These are phyloP conservation scores for Keiferia lycopersicella DNA, from an alignment of 2,888 invertebrate genomes.

Conservation along the genomic window DNA sequence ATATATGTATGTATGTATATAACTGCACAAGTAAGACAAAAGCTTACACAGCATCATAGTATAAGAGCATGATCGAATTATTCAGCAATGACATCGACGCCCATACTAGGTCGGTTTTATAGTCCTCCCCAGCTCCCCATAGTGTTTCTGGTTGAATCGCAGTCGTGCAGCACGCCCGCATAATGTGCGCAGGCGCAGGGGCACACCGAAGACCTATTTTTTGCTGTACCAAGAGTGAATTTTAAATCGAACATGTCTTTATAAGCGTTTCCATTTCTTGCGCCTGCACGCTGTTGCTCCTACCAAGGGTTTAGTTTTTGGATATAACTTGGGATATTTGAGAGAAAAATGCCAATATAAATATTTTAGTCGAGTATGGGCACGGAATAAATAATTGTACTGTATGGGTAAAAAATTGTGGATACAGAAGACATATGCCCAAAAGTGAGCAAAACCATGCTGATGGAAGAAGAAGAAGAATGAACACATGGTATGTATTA, in stretches of 20 bases:
- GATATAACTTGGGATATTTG: no score
- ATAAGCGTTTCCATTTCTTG: conserved; percentile 64
- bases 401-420: no score
- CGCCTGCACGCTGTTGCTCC: conserved; percentile 46
- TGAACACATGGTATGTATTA: no score
- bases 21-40: no score
- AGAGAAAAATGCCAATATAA: no score
- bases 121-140: not conserved
- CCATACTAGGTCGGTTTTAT: conserved; percentile 25
- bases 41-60: no score
- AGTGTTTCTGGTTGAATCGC: conserved; percentile 25
- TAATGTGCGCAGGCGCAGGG: conserved; percentile 63
- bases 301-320: conserved; percentile 42
- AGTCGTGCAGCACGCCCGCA: conserved; percentile 78
- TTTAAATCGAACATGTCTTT: conserved; percentile 76
- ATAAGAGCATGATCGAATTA: not conserved
- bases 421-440: no score
- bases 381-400: no score
- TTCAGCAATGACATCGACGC: conserved; percentile 20
- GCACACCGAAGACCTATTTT: conserved; percentile 72
- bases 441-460: no score
- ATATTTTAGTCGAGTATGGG: no score
- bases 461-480: no score
- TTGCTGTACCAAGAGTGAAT: conserved; percentile 69
- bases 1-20: no score